Conservation (phyloP, 2,113 vertebrate genomes). For the Pavo muticus region DNA sequence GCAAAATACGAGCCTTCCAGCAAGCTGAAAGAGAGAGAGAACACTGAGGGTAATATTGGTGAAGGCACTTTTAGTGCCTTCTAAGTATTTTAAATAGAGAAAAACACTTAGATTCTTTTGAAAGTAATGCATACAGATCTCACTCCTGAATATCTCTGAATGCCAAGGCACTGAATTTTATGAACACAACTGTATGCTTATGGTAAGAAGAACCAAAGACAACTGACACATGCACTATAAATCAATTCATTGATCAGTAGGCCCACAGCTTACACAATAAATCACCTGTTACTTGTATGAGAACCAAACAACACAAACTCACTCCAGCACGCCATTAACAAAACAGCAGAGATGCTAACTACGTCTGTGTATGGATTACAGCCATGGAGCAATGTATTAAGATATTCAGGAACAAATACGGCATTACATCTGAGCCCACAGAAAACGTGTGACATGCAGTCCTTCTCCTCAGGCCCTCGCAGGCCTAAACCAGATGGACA, state of each 20-base stretch:
- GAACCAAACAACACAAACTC: background rate
- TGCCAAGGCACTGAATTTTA: background rate
- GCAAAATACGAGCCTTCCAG: background rate
- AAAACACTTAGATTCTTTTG: background rate
- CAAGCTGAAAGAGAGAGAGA: background rate
- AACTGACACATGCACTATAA: background rate
- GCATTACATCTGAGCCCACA: background rate
- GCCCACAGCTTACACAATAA: background rate
- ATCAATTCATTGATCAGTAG: background rate
- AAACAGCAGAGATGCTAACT: background rate
- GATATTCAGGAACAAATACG: background rate
- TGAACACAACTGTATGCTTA: background rate
- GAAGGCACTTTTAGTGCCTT: background rate
- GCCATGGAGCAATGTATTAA: background rate
- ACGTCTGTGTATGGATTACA: background rate
- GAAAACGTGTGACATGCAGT: background rate
- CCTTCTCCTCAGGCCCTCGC: background rate
- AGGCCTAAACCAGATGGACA: background rate
- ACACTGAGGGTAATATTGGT: background rate
- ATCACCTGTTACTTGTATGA: background rate
- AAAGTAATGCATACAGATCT: background rate
- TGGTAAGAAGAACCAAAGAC: background rate
- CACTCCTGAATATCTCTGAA: background rate
- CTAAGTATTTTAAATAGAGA: background rate
- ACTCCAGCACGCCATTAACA: background rate